phyloP scores from a whole-genome alignment of 1,140 invertebrate species.

The Sitophilus oryzae region DNA sequence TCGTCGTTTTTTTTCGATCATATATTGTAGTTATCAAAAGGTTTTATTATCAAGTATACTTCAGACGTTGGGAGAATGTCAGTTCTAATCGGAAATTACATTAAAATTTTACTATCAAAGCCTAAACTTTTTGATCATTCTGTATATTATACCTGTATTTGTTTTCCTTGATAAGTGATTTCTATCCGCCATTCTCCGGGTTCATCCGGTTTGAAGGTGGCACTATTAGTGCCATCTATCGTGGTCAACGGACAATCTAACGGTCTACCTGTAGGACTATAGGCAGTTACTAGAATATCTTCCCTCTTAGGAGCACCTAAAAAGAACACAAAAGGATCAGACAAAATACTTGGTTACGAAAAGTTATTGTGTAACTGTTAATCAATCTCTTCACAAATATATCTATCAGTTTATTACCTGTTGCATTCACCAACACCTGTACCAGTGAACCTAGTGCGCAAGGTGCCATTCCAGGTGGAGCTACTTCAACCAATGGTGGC shows the following conservation, averaged over 20 bases:
- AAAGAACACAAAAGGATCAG: too few species aligned
- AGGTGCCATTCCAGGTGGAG: conserved; percentile 86
- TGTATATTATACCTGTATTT: conserved; percentile 64
- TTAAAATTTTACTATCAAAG: too few species aligned
- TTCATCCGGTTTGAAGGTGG: conserved; percentile 94
- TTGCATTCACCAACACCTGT: conserved; percentile 89
- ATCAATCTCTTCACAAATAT: too few species aligned
- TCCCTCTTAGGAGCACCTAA: conserved; percentile 74
- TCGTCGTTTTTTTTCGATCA: too few species aligned
- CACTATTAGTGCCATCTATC: conserved; percentile 75
- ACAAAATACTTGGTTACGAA: too few species aligned
- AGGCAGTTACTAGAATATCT: conserved; percentile 81
- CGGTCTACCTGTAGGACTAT: conserved; percentile 75
- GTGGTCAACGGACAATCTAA: conserved; percentile 71
- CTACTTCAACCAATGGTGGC: conserved; percentile 77
- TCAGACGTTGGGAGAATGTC: too few species aligned
- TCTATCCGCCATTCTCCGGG: conserved; percentile 94
- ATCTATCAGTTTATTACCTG: conserved; percentile 56
- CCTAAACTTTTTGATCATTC: not conserved
- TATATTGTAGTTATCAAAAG: too few species aligned
- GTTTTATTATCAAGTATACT: too few species aligned
- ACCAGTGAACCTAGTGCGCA: conserved; percentile 90
- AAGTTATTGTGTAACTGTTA: too few species aligned
- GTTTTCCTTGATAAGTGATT: conserved; percentile 90
- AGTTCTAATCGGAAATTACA: too few species aligned